Base-by-base conservation (phyloP, 2,888 invertebrate genomes). In the Xanthorhoe spadicearia region DNA sequence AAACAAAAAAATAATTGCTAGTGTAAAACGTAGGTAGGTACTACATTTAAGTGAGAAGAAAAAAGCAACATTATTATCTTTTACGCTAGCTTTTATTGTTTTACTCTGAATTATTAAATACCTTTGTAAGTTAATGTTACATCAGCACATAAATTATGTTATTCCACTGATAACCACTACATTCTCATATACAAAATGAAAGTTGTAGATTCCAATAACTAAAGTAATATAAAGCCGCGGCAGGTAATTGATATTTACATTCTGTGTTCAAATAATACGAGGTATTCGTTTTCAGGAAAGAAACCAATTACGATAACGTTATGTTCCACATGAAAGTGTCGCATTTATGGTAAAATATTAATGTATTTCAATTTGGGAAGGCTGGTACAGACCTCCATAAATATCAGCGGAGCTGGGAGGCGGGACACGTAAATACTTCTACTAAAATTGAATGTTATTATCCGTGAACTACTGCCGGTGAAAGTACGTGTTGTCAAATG, bases 321-420 rank as follows among this genome's bases (percentile, higher is more conserved):
- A 90, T 90, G 91, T 90, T 86, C 84, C 88, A 87, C 88, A 87
- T 87, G 90, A 90, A 92, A 92, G 88, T 92, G 92, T 93, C 92
- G 90, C 91, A 86, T 92, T 92, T 92, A 91, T 92, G 91, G 90
- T 92, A 90, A 92, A 90, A 92, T 93, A 93, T 93, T 92, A 93
- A 93, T 93, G 91, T 92, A 91, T 93, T 93, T 92, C 92, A 93
- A 92, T 93, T 93, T 91, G 90, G 90, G 83, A 83, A 86, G 87
- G 86, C 86, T 87, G 87, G 86, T 87, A 86, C 85, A 90, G 88
- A 92, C 92, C 92, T 88, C 89, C 88, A 92, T 93, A 93, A 93
- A 93, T 92, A 92, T 90, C 86, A 82, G 84, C 83, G 82, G 86
- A 84, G 85, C 74, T 80, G 83, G 84, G 82, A 83, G 84, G 85